Percentiles rank a stretch among this genome's conserved stretches.
These are phyloP conservation scores for Sebastes paucispinis DNA, from an alignment of 2,797 vertebrate species.

Conservation along the genomic window DNA sequence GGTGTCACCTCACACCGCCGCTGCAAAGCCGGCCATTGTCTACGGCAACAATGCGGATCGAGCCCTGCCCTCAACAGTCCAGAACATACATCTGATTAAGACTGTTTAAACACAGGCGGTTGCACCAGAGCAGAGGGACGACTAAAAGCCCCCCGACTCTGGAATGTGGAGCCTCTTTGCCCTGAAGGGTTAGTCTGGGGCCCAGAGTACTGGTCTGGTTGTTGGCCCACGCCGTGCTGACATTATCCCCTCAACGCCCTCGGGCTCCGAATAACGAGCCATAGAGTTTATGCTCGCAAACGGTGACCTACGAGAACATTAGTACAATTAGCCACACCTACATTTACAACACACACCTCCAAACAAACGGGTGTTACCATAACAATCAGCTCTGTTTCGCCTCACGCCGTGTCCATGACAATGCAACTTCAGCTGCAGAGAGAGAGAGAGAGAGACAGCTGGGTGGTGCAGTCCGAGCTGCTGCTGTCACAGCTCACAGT, in stretches of 20 bases:
- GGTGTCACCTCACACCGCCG: slow-evolving; percentile 54
- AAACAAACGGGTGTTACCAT: slow-evolving; percentile 73
- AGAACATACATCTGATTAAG: slow-evolving; percentile 69
- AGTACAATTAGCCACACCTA: slow-evolving; percentile 62
- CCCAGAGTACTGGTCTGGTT: slow-evolving; percentile 35
- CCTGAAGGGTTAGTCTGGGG: slow-evolving; percentile 54
- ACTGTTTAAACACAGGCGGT: slow-evolving; percentile 62
- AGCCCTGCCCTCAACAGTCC: slow-evolving; percentile 55
- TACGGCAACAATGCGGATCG: slow-evolving; percentile 60
- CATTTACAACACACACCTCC: slow-evolving; percentile 61
- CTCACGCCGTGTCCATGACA: slow-evolving; percentile 73
- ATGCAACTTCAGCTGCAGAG: slow-evolving; percentile 47
- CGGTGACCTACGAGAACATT: slow-evolving; percentile 39
- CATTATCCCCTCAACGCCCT: slow-evolving; percentile 59
- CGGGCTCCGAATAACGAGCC: slow-evolving; percentile 52
- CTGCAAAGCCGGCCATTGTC: slow-evolving; percentile 64
- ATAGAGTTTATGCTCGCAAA: slow-evolving; percentile 30
- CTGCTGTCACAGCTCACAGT: slow-evolving; percentile 20
- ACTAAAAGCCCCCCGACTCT: slow-evolving; percentile 42
- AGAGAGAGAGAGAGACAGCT: slow-evolving; percentile 21
- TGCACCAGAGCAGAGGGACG: slow-evolving; percentile 31
- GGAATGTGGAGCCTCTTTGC: slow-evolving; percentile 61
- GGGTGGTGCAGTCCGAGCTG: slow-evolving; percentile 33
- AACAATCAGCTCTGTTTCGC: slow-evolving; percentile 61
- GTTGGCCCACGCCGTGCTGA: slow-evolving; percentile 38